A percentile compares a stretch with the other conserved stretches of the same genome.
Conservation (phyloP, 1,140 invertebrate species). For the Drosophila trapezifrons region DNA sequence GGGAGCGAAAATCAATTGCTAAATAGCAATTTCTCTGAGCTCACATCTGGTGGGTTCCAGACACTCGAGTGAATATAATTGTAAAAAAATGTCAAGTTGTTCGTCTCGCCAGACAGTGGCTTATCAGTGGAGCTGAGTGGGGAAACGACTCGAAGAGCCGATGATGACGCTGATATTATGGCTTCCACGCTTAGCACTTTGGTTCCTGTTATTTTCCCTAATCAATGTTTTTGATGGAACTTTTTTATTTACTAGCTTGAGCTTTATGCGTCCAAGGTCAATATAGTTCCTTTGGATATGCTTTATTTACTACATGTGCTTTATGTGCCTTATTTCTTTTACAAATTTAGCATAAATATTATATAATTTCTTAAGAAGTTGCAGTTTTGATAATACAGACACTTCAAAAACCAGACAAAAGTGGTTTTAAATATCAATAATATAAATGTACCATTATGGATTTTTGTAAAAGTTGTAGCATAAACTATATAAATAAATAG, state of each 20-base stretch:
- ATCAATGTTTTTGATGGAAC: constrained; percentile 38
- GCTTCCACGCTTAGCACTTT: constrained; percentile 35
- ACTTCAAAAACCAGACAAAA: no score
- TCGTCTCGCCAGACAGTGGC: constrained; percentile 15
- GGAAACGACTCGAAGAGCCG: constrained; percentile 28
- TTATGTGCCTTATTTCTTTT: no score
- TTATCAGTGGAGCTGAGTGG: constrained; percentile 50
- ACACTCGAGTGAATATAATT: constrained; percentile 15
- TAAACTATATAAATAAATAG: neutral
- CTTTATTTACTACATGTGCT: no score
- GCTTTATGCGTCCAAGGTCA: neutral
- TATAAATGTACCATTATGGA: no score
- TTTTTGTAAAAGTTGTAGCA: no score
- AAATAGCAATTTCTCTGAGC: constrained; percentile 25
- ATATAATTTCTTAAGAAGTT: no score
- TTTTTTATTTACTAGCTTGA: constrained; percentile 11
- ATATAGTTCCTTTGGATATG: neutral
- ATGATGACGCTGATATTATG: constrained; percentile 31
- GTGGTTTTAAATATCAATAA: no score
- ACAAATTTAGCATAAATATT: no score
- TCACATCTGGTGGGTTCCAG: constrained; percentile 46
- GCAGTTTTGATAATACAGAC: no score
- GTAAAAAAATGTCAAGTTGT: constrained; percentile 26
- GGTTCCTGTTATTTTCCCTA: constrained; percentile 6
- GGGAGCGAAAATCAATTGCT: constrained; percentile 41